Conservation (phyloP, 2,797 vertebrate genomes). For the Danionella dracula region DNA sequence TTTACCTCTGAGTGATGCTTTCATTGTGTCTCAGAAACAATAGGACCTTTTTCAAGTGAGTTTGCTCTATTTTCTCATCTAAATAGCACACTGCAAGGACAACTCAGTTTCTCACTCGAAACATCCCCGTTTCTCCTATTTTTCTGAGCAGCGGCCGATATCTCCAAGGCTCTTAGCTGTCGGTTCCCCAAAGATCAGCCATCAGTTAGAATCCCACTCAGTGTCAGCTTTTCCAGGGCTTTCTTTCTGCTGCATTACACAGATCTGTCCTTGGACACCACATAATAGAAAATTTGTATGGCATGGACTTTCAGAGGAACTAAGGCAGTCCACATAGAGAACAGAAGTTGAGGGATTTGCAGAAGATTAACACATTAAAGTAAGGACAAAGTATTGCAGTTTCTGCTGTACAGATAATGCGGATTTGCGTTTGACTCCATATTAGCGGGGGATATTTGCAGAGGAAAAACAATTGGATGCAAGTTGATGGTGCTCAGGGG, state of each 20-base stretch:
- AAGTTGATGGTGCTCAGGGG: no score
- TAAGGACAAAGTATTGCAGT: no score
- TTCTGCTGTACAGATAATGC: no score
- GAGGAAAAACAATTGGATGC: no score
- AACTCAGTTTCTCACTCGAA: background rate
- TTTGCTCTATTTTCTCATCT: slow-evolving; percentile 23
- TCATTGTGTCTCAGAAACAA: slow-evolving; percentile 55
- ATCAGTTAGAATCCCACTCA: slow-evolving; percentile 13
- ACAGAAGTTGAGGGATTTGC: no score
- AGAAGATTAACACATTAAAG: no score
- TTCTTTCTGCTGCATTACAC: slow-evolving; percentile 9
- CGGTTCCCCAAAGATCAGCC: slow-evolving; percentile 1
- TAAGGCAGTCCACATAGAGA: no score
- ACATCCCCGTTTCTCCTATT: background rate
- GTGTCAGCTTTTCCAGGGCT: slow-evolving; percentile 15
- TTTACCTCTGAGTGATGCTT: slow-evolving; percentile 59
- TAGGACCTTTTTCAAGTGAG: slow-evolving; percentile 49
- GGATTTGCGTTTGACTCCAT: no score
- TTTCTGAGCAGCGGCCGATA: background rate
- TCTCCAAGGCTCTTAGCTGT: slow-evolving; percentile 16
- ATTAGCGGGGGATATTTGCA: no score
- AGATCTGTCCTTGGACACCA: background rate
- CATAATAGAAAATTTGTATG: background rate
- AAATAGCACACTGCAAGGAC: background rate
- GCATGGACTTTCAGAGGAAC: no score